Base-by-base conservation (phyloP, 2,888 invertebrate genomes). In the Nomada ferruginata region DNA sequence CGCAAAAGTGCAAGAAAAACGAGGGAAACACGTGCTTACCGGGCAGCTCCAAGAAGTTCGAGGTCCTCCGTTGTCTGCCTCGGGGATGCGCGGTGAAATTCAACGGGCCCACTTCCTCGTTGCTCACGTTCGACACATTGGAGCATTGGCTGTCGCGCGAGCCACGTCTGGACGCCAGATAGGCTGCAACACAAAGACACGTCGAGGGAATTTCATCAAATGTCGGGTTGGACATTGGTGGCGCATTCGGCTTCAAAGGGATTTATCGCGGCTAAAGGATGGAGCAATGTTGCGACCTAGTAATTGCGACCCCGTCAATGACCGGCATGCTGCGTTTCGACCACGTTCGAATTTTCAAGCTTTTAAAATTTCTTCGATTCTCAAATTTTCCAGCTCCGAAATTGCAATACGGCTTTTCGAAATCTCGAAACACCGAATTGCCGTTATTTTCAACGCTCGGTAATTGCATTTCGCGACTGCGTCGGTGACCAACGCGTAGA, bases 31-130 rank as follows among this genome's bases (percentile, higher is more conserved):
- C 59, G 23, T 57, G 20, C 79, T 82, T 93, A 97, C 97, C 97
- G 93, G 98, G 98, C 87, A 98, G 94, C 93, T 98, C 98, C 70
- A 98, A 94, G 92, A 98, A 98, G 94, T 98, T 98, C 0, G 97
- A 97, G 4, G 97, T 97, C 87, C 97, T 94, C 44, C 98, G 94
- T 91, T 97, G 97, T 23, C 97, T 95, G 1, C 96, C 97, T 2
- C 97, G 95, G 88, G 96, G 96, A 36, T 97, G 97, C 84, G 96
- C 96, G 91, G 96, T 97, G 93, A 97, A 97, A 93, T 97, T 97
- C 82, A 97, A 94, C 10, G 97, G 97, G 0, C 97, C 97, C 69
- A 97, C 96, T 89, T 97, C 97, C 92, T 97, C 97, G 90, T 97
- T 97, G 76, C 95, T 95, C 80, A 95, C 93, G 70, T 95, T 94